Base-by-base conservation (phyloP, 2,888 invertebrate species). In the Pollenia amentaria region DNA sequence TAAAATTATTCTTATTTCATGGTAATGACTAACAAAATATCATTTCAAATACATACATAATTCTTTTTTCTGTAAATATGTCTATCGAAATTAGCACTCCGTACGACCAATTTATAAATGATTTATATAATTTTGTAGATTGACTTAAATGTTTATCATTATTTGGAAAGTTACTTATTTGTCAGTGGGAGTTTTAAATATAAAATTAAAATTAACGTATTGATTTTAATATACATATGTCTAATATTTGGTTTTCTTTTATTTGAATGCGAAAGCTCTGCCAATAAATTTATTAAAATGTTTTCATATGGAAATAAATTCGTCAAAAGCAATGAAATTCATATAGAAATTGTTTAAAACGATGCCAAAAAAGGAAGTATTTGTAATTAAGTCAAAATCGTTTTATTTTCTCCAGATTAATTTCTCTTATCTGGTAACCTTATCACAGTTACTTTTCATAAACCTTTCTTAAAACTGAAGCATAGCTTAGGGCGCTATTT, bases 401-500 rank as follows among this genome's bases (percentile, higher is more conserved):
- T 29, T 29, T 29, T 29, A 29, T 29, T 29, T 29, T 29, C 6
- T 29, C 29, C 4, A 3, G 29, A 29, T 29, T 29, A 29, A 29
- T 6, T 29, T 29, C 6, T 0, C 29, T 29, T 6, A 12, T 55
- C 55, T 67, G 48, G 65, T 21, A 29, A 44, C 29, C n/a, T 48
- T 67, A 48, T 21, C 4, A 14, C 10, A 21, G 65, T 46, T 44
- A 42, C 44, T 21, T 67, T 29, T 29, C 0, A 29, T 29, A 42
- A 64, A 10, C 1, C 8, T 40, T 3, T 51, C 10, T 40, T 14
- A 8, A 6, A 18, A 7, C 16, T 38, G 38, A 40, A 38, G 55
- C 12, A 65, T 77, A 77, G 65, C 18, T 77, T 67, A 44, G 16
- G 65, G 77, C 44, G 14, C 11, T 53, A 6, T 42, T 72, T 55